Percentiles rank a stretch among this genome's conserved stretches.
phyloP scores from a whole-genome alignment of 2,888 invertebrate genomes.

The Brachyptera putata region DNA sequence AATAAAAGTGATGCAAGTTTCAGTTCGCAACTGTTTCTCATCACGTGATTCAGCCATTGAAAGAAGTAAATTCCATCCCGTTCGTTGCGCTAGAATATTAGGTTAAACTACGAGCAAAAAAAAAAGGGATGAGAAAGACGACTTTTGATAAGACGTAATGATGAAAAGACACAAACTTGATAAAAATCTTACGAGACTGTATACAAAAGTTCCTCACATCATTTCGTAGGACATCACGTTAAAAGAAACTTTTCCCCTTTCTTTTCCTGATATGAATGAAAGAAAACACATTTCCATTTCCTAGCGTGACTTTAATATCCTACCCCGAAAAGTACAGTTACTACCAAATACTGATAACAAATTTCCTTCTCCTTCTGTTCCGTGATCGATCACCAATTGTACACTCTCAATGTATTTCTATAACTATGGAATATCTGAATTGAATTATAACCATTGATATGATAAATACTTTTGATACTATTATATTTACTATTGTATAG shows the following conservation, averaged over 20 bases:
- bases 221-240: not conserved
- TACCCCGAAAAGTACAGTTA: not conserved
- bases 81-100: slow-evolving; percentile 1
- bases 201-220: slow-evolving; percentile 22
- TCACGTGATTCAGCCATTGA: slow-evolving; percentile 4
- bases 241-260: slow-evolving; percentile 1
- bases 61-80: too few species aligned
- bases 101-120: too few species aligned
- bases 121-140: not conserved
- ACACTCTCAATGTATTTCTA: too few species aligned
- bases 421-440: too few species aligned
- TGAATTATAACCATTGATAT: too few species aligned
- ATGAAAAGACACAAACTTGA: slow-evolving; percentile 27
- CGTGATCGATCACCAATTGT: too few species aligned
- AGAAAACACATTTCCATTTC: slow-evolving; percentile 6
- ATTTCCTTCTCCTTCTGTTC: too few species aligned
- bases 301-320: not conserved
- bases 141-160: slow-evolving; percentile 14
- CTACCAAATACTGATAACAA: too few species aligned
- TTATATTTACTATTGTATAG: too few species aligned
- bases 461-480: too few species aligned
- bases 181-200: slow-evolving; percentile 25
- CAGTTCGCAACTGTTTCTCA: not conserved
- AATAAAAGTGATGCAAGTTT: not conserved
- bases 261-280: not conserved